Conservation (phyloP, 2,888 invertebrate species). For the Drosophila suboccidentalis region DNA sequence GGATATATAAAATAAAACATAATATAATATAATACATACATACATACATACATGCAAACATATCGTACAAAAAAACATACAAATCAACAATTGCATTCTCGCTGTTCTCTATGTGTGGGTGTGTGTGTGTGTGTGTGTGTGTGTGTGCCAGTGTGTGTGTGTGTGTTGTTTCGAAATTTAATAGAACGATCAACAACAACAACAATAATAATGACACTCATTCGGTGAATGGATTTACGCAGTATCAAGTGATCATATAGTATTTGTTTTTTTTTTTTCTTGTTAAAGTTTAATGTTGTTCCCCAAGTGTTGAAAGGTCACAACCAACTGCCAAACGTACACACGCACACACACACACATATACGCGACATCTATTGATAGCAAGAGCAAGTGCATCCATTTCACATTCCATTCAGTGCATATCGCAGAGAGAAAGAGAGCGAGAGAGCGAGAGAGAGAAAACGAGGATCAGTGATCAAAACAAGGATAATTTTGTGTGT, state of each 20-base stretch:
- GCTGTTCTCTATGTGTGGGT: slow-evolving; percentile 9
- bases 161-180: slow-evolving; percentile 16
- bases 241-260: slow-evolving; percentile 9
- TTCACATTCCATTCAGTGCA: slow-evolving; percentile 12
- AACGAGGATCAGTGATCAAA: slow-evolving; percentile 1
- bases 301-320: neutral
- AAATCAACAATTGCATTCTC: slow-evolving; percentile 29
- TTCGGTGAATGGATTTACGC: slow-evolving; percentile 8
- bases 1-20: slow-evolving; percentile 1
- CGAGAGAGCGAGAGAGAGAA: slow-evolving; percentile 4
- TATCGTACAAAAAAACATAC: slow-evolving; percentile 5
- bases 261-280: neutral
- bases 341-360: neutral
- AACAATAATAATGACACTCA: neutral
- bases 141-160: slow-evolving; percentile 1
- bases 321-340: too few relatives aligned
- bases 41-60: slow-evolving; percentile 12
- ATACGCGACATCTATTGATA: neutral
- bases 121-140: slow-evolving; percentile 14
- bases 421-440: slow-evolving; percentile 1
- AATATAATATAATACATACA: slow-evolving; percentile 5
- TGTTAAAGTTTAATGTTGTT: neutral
- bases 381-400: slow-evolving; percentile 18
- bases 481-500: slow-evolving; percentile 15
- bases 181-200: slow-evolving; percentile 1